These are phyloP conservation scores for Bombus sylvicola DNA, from an alignment of 1,140 invertebrate species.

Conservation along the genomic window DNA sequence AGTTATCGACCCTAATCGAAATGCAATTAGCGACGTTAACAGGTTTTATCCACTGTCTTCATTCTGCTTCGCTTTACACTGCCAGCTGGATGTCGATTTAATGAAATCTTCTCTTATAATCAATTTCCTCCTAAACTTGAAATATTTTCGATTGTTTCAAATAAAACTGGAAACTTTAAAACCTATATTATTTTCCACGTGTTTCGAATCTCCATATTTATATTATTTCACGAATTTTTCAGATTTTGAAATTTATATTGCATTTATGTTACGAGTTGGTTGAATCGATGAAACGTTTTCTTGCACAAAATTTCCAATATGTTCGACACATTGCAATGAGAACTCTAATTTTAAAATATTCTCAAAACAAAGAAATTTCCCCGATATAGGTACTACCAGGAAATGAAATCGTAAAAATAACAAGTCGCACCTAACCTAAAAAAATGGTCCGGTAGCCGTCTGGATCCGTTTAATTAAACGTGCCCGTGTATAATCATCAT, in stretches of 20 bases:
- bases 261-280: no score
- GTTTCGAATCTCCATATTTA: no score
- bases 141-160: neutral
- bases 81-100: neutral
- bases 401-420: neutral
- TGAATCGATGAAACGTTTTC: no score
- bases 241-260: no score
- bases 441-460: neutral
- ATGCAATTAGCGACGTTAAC: neutral
- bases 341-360: neutral
- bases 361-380: neutral
- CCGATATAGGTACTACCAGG: neutral
- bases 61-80: neutral
- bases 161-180: no score
- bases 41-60: neutral
- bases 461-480: neutral
- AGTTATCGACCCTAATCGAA: neutral
- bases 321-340: neutral
- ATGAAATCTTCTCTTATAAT: neutral
- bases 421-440: neutral
- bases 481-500: neutral
- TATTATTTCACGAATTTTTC: no score
- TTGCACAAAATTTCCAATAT: neutral
- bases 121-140: neutral
- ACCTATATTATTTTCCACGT: no score